Evolutionary conservation across 2,113 vertebrate species (phyloP).

Genomic region (Cynocephalus volans): DNA sequence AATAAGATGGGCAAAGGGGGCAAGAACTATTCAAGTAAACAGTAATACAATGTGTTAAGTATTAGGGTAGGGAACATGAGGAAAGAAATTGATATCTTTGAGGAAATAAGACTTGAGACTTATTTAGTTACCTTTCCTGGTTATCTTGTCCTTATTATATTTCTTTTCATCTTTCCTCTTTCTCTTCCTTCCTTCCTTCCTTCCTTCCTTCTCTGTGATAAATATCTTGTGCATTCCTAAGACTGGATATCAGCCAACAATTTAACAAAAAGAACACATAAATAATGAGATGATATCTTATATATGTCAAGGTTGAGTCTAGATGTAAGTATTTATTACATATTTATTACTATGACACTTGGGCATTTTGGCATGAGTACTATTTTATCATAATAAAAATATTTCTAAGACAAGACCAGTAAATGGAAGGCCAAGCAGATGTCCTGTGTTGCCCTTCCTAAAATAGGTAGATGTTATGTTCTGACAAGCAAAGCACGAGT

Average conservation of each 20-base stretch:
- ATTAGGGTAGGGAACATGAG: neutral
- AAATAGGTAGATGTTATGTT: slow-evolving; percentile 70
- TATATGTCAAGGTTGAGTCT: slow-evolving; percentile 77
- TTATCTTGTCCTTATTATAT: neutral
- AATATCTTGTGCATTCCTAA: slow-evolving; percentile 80
- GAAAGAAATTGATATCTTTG: neutral
- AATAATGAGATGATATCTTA: slow-evolving; percentile 81
- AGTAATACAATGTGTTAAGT: neutral
- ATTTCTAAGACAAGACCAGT: slow-evolving; percentile 67
- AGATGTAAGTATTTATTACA: slow-evolving; percentile 82
- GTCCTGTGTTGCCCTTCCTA: slow-evolving; percentile 66
- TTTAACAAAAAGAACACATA: slow-evolving; percentile 44
- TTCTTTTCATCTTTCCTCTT: neutral
- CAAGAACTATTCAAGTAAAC: neutral
- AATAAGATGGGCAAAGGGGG: neutral
- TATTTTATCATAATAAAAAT: slow-evolving; percentile 85
- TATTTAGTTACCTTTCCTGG: slow-evolving; percentile 33
- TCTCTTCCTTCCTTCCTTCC: neutral
- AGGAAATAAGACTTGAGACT: slow-evolving; percentile 46
- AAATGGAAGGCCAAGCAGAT: slow-evolving; percentile 76
- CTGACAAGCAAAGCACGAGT: slow-evolving; percentile 55
- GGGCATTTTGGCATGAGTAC: slow-evolving; percentile 75
- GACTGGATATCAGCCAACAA: slow-evolving; percentile 78
- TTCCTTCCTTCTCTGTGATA: slow-evolving; percentile 55
- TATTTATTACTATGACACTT: slow-evolving; percentile 81